phyloP scores from a whole-genome alignment of 2,113 vertebrate species.

The Prolemur simus region DNA sequence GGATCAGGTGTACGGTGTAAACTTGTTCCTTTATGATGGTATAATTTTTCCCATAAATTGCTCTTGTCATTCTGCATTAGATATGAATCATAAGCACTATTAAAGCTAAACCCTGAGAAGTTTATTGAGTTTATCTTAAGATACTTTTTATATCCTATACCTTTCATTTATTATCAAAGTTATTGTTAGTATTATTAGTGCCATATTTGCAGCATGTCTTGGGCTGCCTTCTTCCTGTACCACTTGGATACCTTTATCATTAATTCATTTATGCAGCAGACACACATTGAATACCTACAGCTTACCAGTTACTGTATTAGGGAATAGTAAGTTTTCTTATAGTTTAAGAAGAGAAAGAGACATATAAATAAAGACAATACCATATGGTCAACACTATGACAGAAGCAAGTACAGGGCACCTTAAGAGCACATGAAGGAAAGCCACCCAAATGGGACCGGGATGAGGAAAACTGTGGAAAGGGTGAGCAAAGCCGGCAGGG shows the following conservation, averaged over 20 bases:
- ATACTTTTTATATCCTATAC: not conserved
- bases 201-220: not conserved
- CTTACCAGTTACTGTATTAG: not conserved
- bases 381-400: not conserved
- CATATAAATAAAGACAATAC: not conserved
- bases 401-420: not conserved
- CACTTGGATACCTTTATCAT: not conserved
- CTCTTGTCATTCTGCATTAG: not conserved
- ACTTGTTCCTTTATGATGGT: not conserved
- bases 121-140: not conserved
- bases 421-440: not conserved
- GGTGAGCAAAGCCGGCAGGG: not conserved
- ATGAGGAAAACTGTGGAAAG: not conserved
- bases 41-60: not conserved
- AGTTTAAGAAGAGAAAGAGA: not conserved
- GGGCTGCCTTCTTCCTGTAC: not conserved
- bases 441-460: fast-evolving
- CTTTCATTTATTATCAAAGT: not conserved
- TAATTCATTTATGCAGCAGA: not conserved
- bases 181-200: not conserved
- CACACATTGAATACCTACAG: not conserved
- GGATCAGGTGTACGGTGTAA: not conserved
- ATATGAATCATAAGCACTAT: not conserved
- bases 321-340: not conserved
- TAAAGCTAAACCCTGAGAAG: not conserved